phyloP scores from a whole-genome alignment of 1,140 invertebrate species.

The Sycophaga agraensis region DNA sequence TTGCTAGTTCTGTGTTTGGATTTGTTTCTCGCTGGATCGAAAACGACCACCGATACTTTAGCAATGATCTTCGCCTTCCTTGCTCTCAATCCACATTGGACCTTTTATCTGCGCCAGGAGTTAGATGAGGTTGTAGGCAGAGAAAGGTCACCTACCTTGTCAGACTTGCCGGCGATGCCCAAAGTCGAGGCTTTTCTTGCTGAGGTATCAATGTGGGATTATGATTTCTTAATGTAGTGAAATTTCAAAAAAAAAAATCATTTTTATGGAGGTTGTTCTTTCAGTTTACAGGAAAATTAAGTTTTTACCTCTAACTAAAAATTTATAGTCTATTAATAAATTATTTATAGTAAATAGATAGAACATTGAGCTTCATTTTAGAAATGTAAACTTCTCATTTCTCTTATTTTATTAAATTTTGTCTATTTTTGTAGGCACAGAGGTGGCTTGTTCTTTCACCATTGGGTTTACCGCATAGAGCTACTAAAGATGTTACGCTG shows the following conservation, averaged over 20 bases:
- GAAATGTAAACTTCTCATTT: no score
- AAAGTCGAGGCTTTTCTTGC: slow-evolving; percentile 49
- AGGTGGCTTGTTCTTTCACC: slow-evolving; percentile 64
- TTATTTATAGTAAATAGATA: no score
- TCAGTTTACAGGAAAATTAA: no score
- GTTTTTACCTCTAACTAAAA: no score
- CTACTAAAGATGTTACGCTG: slow-evolving; percentile 59
- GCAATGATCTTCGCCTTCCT: slow-evolving; percentile 66
- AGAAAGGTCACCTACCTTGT: slow-evolving; percentile 58
- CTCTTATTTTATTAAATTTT: no score
- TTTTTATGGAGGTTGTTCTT: no score
- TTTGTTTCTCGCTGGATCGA: slow-evolving; percentile 70
- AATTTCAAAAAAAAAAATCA: background rate
- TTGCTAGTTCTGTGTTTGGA: slow-evolving; percentile 68
- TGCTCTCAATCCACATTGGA: slow-evolving; percentile 66
- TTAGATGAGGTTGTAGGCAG: slow-evolving; percentile 67
- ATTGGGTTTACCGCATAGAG: slow-evolving; percentile 64
- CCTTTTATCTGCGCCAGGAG: slow-evolving; percentile 67
- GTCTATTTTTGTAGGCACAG: slow-evolving; percentile 52
- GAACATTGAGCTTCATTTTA: no score
- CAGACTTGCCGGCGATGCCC: slow-evolving; percentile 58
- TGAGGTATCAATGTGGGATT: slow-evolving; percentile 60
- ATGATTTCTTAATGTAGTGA: background rate
- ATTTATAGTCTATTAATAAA: no score
- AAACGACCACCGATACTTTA: slow-evolving; percentile 69